Base-by-base conservation (phyloP, 2,888 invertebrate species). In the Masnerella sp. region DNA sequence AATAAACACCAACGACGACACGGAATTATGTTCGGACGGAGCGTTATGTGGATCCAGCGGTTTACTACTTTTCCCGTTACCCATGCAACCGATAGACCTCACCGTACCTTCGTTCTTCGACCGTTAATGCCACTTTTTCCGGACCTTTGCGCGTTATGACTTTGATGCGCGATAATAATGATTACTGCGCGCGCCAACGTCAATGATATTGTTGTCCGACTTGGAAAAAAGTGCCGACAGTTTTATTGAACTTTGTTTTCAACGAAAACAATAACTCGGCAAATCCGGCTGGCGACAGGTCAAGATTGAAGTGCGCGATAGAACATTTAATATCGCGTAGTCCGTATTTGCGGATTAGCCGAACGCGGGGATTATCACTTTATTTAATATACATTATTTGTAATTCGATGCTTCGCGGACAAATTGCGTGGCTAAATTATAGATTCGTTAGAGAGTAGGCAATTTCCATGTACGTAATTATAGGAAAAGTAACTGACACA, bases 51-150 rank as follows among this genome's bases (percentile, higher is more conserved):
- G 73, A 73, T 68, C 62, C 64, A 64, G 64, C 64, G 64, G 64
- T 71, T 64, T 58, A 58, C 70, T 71, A 71, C 64, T 64, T 49
- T 64, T 71, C 56, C 70, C 70, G 70, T 71, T 71, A 71, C 25
- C 17, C 40, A 42, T 51, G 49, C 58, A 56, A 58, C 62, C 38
- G 51, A 64, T 62, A 64, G 51, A 64, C 42, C 54, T 71, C 51
- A 47, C 64, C 22, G 62, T 54, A 54, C 42, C 22, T 25, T 34
- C 49, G 54, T 34, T 62, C 45, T 51, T 56, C 36, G 49, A 71
- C 58, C 70, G 56, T 70, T 70, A 70, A 71, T 64, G 49, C 9
- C 11, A 20, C 49, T 61, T 69, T 64, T 54, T 43, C 17, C 18
- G 28, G 30, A 71, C 58, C 40, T 43, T 64, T 51, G 47, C 30